Percentiles rank a stretch among this genome's conserved stretches.
phyloP scores from a whole-genome alignment of 2,113 vertebrate species.

The Phrynosoma platyrhinos region DNA sequence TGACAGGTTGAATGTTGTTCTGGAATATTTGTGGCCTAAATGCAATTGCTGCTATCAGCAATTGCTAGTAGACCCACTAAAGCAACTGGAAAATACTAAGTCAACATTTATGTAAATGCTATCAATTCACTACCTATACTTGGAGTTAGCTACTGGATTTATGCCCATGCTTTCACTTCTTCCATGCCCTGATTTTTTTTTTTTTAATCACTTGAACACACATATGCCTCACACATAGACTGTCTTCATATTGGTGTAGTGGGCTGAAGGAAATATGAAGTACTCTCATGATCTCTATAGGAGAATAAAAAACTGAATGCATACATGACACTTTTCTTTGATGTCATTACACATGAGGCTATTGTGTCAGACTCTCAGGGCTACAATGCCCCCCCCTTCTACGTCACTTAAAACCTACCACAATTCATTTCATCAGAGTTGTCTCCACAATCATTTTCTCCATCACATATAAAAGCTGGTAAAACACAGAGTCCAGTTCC shows the following conservation, averaged over 20 bases:
- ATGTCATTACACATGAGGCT: not conserved
- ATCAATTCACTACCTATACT: no score
- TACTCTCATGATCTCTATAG: no score
- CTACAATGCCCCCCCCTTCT: not conserved
- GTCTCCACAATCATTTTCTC: conserved; percentile 98
- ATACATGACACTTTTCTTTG: not conserved
- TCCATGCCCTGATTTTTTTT: not conserved
- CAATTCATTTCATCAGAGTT: conserved; percentile 98
- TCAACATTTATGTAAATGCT: no score
- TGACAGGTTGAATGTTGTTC: not conserved
- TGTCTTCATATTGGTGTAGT: not conserved
- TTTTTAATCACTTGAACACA: not conserved
- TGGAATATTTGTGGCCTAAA: not conserved
- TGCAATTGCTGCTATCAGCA: no score
- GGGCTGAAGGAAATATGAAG: not conserved
- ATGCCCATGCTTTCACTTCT: no score
- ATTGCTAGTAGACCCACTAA: no score
- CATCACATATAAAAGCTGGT: conserved; percentile 97
- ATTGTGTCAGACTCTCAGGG: not conserved
- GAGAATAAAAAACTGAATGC: not conserved
- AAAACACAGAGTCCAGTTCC: conserved; percentile 96
- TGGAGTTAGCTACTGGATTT: no score
- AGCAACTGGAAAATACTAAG: no score
- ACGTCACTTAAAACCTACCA: conserved; percentile 77
- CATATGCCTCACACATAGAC: not conserved